Percentiles rank a stretch among this genome's conserved stretches.
phyloP scores from a whole-genome alignment of 2,113 vertebrate genomes.

The Upupa epops region DNA sequence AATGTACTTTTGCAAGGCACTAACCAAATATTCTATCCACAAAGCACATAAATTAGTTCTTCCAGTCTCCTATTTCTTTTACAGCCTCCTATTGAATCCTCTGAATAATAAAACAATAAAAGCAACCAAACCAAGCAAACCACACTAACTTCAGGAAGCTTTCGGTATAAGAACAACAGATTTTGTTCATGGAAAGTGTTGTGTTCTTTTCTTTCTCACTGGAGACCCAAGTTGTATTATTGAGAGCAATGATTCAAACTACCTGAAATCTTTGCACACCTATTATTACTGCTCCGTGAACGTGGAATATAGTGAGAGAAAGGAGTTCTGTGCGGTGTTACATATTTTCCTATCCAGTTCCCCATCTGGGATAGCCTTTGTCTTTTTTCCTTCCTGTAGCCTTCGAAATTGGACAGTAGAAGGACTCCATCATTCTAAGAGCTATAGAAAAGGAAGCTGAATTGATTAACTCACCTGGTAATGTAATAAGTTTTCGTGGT shows the following conservation, averaged over 20 bases:
- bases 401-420: not conserved
- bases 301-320: not conserved
- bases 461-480: not conserved
- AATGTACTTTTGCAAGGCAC: not conserved
- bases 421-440: not conserved
- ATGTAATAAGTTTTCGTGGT: not conserved
- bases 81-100: not conserved
- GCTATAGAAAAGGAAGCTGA: not conserved
- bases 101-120: not conserved
- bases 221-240: not conserved
- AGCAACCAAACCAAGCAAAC: not conserved
- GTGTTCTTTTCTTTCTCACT: not conserved
- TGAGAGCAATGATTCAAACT: not conserved
- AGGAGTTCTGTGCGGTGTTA: not conserved
- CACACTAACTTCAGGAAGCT: not conserved
- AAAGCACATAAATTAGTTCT: conserved; percentile 11
- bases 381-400: not conserved
- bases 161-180: not conserved
- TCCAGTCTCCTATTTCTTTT: not conserved
- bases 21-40: not conserved
- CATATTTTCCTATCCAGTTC: not conserved
- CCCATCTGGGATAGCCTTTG: not conserved
- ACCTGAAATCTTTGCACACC: not conserved
- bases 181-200: not conserved
- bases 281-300: not conserved